These are phyloP conservation scores for Sphenodon punctatus DNA, from an alignment of 2,797 vertebrate species.

Conservation along the genomic window DNA sequence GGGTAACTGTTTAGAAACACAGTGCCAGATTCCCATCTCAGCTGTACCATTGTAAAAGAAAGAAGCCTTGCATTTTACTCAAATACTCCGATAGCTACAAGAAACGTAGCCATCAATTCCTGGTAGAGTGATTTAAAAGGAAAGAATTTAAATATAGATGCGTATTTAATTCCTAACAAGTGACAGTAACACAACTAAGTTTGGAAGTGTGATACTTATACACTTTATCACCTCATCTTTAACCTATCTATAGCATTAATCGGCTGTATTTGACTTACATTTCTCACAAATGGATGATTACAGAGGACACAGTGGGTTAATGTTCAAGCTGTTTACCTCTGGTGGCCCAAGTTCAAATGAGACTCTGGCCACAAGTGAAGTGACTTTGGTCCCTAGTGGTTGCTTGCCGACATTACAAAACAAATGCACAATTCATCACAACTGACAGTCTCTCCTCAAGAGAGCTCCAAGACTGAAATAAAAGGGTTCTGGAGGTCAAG, in stretches of 20 bases:
- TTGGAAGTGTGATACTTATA: background rate
- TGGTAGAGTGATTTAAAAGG: background rate
- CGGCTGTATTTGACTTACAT: conserved; percentile 10
- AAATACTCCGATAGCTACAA: background rate
- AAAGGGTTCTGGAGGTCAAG: conserved; percentile 37
- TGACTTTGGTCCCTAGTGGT: conserved; percentile 40
- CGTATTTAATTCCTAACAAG: background rate
- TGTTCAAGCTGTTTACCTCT: background rate
- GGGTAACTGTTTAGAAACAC: background rate
- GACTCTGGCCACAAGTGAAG: conserved; percentile 57
- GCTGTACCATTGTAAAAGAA: background rate
- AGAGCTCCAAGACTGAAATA: conserved; percentile 42
- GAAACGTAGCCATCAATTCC: background rate
- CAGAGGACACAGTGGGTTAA: background rate
- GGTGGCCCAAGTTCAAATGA: conserved; percentile 40
- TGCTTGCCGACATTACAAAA: conserved; percentile 27
- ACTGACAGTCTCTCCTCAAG: conserved; percentile 61
- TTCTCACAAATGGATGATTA: background rate
- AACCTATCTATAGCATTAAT: conserved; percentile 1
- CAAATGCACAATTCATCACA: conserved; percentile 70
- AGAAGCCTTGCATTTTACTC: background rate
- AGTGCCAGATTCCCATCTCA: background rate
- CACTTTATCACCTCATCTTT: background rate
- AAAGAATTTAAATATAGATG: background rate
- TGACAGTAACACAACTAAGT: background rate